Base-by-base conservation (phyloP, 2,888 invertebrate species). In the Eudasyphora cyanicolor region DNA sequence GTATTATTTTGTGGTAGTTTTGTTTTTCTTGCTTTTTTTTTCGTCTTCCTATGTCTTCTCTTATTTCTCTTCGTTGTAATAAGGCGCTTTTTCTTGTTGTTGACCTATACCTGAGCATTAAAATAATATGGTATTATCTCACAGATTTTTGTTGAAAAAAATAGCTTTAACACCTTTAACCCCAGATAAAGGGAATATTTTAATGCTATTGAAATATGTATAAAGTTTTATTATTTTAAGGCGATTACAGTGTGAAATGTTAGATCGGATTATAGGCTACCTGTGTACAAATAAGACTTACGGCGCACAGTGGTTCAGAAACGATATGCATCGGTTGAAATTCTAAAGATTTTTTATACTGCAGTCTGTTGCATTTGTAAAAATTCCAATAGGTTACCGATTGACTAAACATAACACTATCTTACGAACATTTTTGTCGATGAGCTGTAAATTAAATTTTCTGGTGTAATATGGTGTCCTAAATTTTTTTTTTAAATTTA, bases 1-100 rank as follows among this genome's bases (percentile, higher is more conserved):
- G 84, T 76, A 75, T 75, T 76, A 42, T 70, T 76, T 75, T 51
- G 10, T 27, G n/a, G 24, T 76, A 35, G 21, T 69, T 76, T 45
- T 38, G 45, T 71, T 21, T 67, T 38, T 29, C 27, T n/a, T 35
- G 17, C 17, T 73, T 6, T 60, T 42, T 14, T 45, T 45, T 45
- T 45, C 45, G 6, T 45, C 2, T 12, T 45, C n/a, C 45, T 45
- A 45, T n/a, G n/a, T 45, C 45, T 32, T 32, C 8, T 32, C 8
- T 8, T 45, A 3, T 45, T 45, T 45, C 2, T 2, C 45, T 45
- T 45, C 45, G 14, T 1, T n/a, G 45, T 6, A 45, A 4, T 45
- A 45, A 45, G n/a, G 45, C 45, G n/a, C 45, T 45, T 45, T n/a
- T n/a, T n/a, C 12, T n/a, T 45, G 45, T n/a, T 45, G 45, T 45